Conservation (phyloP, 2,888 invertebrate species). For the Philopedon plagiatum region DNA sequence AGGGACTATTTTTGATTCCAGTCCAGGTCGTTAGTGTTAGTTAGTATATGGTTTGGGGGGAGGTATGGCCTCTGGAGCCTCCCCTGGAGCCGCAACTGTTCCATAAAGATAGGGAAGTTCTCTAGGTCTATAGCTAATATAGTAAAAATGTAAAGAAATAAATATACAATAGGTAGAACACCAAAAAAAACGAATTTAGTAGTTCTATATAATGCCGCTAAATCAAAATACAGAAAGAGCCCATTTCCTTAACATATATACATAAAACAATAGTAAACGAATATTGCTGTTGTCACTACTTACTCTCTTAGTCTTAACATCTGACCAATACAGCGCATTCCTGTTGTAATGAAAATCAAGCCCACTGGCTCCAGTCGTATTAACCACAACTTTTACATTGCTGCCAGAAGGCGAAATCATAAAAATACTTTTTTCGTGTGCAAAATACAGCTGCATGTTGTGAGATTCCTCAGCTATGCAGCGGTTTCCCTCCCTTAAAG, state of each 20-base stretch:
- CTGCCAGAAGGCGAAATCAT: conserved; percentile 79
- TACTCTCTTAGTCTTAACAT: conserved; percentile 88
- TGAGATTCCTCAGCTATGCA: conserved; percentile 77
- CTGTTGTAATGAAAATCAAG: conserved; percentile 86
- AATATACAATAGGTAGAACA: too few species aligned
- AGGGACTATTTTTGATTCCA: too few species aligned
- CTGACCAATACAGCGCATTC: conserved; percentile 90
- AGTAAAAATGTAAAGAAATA: too few species aligned
- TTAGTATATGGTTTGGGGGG: neutral
- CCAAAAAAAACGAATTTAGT: too few species aligned
- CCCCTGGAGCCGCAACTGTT: too few species aligned
- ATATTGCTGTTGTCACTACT: conserved; percentile 31
- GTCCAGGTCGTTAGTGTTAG: too few species aligned
- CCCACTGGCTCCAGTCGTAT: conserved; percentile 88
- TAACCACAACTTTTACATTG: conserved; percentile 77
- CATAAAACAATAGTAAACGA: too few species aligned
- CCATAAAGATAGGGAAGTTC: too few species aligned
- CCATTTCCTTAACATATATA: too few species aligned
- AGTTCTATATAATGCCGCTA: too few species aligned
- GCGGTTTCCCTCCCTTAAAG: conserved; percentile 60
- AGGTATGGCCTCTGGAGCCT: neutral
- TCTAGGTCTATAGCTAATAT: too few species aligned
- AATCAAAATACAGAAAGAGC: too few species aligned
- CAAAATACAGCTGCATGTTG: conserved; percentile 76
- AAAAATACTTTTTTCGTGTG: conserved; percentile 80